These are phyloP conservation scores for Labeo calbasu DNA, from an alignment of 2,797 vertebrate species.

Conservation along the genomic window DNA sequence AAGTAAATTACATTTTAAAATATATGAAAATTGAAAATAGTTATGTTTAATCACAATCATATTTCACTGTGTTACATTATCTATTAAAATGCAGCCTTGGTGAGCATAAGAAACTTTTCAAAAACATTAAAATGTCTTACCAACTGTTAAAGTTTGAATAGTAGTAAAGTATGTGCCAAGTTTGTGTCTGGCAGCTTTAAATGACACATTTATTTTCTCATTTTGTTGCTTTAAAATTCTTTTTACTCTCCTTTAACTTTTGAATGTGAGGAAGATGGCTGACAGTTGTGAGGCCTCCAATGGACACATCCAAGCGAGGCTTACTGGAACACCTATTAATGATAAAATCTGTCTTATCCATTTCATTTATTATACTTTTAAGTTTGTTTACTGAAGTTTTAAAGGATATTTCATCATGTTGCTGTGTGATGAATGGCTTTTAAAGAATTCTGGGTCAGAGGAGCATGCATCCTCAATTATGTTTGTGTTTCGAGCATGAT, in stretches of 20 bases:
- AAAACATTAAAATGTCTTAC: too few species aligned
- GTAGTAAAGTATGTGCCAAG: background rate
- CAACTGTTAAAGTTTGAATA: background rate
- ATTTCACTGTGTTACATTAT: background rate
- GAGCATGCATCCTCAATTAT: background rate
- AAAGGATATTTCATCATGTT: background rate
- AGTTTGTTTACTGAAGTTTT: conserved; percentile 11
- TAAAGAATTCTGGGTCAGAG: conserved; percentile 10
- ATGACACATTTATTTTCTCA: background rate
- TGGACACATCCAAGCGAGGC: too few species aligned
- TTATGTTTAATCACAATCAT: background rate
- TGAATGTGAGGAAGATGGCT: background rate
- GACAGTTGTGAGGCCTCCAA: background rate
- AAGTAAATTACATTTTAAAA: too few species aligned
- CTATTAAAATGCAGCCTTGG: too few species aligned
- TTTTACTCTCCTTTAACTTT: background rate
- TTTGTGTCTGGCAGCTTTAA: background rate
- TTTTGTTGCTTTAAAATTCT: background rate
- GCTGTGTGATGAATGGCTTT: background rate
- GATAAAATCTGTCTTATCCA: background rate
- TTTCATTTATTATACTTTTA: background rate
- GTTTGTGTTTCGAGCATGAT: conserved; percentile 18
- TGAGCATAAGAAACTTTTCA: too few species aligned
- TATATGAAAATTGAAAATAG: too few species aligned
- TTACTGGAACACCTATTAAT: background rate